Evolutionary conservation across 2,888 invertebrate genomes (phyloP).

Genomic region (Oscheius myriophilus): DNA sequence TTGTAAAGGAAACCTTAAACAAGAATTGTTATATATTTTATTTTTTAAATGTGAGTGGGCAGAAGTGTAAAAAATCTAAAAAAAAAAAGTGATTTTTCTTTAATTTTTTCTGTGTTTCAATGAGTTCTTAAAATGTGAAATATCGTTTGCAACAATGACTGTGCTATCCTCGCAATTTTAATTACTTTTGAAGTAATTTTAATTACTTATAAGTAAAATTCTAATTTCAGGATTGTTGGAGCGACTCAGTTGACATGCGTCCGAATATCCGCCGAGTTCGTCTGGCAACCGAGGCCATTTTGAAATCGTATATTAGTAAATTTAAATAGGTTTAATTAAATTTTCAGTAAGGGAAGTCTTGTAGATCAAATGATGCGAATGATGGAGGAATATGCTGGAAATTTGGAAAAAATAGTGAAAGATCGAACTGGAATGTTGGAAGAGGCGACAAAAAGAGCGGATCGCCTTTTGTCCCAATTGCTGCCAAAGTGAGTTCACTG

Average conservation of each 20-base stretch:
- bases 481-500: constrained; percentile 42
- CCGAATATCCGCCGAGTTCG: constrained; percentile 63
- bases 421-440: constrained; percentile 53
- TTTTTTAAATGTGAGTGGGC: too few species aligned
- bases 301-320: constrained; percentile 46
- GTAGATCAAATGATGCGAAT: constrained; percentile 58
- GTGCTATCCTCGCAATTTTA: too few species aligned
- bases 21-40: too few species aligned
- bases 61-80: too few species aligned
- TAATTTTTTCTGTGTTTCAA: too few species aligned
- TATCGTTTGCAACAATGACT: too few species aligned
- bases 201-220: background rate
- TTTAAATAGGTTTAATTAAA: background rate
- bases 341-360: constrained; percentile 48
- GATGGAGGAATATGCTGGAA: constrained; percentile 59
- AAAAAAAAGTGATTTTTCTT: too few species aligned
- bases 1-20: too few species aligned
- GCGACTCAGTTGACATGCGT: constrained; percentile 47
- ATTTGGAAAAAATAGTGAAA: constrained; percentile 50
- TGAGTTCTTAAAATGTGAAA: too few species aligned
- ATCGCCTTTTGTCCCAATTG: constrained; percentile 47
- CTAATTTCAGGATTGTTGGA: constrained; percentile 58
- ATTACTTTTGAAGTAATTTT: too few species aligned
- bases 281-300: constrained; percentile 51
- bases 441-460: constrained; percentile 49